These are phyloP conservation scores for Cataglyphis albicans DNA, from an alignment of 2,888 invertebrate species.

Conservation along the genomic window DNA sequence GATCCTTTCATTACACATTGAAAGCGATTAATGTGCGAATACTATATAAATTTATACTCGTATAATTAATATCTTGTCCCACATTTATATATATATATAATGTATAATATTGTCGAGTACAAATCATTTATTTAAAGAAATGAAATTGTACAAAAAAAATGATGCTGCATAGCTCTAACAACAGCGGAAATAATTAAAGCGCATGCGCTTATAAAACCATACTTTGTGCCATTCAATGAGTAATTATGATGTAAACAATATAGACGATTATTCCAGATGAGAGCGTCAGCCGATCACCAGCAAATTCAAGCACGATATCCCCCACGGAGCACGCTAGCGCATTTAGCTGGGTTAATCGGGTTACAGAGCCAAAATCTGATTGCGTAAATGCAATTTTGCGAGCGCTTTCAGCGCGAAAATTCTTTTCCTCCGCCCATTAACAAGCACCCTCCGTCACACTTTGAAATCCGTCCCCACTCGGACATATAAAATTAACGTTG, in stretches of 20 bases:
- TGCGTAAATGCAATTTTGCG: slow-evolving; percentile 68
- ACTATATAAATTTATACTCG: not conserved
- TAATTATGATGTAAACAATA: slow-evolving; percentile 42
- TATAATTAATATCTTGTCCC: not conserved
- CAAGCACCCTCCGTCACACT: slow-evolving; percentile 33
- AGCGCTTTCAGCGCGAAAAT: slow-evolving; percentile 64
- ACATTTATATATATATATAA: not conserved
- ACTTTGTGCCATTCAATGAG: slow-evolving; percentile 31
- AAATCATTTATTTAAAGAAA: not conserved
- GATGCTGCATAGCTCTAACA: not conserved
- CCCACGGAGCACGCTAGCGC: slow-evolving; percentile 47
- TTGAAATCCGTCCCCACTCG: slow-evolving; percentile 41
- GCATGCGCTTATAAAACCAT: not conserved
- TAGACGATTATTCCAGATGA: slow-evolving; percentile 41
- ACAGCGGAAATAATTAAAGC: slow-evolving; percentile 23
- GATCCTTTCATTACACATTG: not conserved
- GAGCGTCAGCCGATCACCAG: slow-evolving; percentile 28
- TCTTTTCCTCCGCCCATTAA: slow-evolving; percentile 51
- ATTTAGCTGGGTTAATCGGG: slow-evolving; percentile 68
- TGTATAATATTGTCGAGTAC: not conserved
- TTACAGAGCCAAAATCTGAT: slow-evolving; percentile 70
- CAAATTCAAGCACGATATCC: slow-evolving; percentile 61
- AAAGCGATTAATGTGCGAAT: not conserved
- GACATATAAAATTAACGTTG: slow-evolving; percentile 41
- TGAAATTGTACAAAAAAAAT: not conserved